phyloP scores from a whole-genome alignment of 2,888 invertebrate genomes.

The Amorpha juglandis region DNA sequence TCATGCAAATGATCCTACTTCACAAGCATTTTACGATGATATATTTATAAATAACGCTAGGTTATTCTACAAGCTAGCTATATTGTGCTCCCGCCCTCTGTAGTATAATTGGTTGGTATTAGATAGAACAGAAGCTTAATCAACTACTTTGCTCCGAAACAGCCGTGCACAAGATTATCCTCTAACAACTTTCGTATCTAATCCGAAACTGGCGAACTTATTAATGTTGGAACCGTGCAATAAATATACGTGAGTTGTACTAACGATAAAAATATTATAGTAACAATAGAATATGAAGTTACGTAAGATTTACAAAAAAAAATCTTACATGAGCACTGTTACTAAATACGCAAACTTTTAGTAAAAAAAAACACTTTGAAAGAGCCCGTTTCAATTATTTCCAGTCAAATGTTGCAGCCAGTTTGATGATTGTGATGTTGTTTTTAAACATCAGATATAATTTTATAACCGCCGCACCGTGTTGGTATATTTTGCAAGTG shows the following conservation, averaged over 20 bases:
- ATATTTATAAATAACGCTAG: too few species aligned
- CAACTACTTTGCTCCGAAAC: neutral
- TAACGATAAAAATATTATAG: too few species aligned
- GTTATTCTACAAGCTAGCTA: too few species aligned
- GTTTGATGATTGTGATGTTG: neutral
- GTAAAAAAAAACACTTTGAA: too few species aligned
- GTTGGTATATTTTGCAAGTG: slow-evolving; percentile 33
- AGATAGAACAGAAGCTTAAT: slow-evolving; percentile 1
- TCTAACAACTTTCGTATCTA: slow-evolving; percentile 3
- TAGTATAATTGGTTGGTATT: neutral
- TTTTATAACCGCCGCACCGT: slow-evolving; percentile 2
- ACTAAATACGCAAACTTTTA: too few species aligned
- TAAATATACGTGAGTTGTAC: neutral
- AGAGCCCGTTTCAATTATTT: too few species aligned
- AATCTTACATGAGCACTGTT: too few species aligned
- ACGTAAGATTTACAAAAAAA: too few species aligned
- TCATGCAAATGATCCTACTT: neutral
- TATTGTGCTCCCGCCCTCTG: too few species aligned
- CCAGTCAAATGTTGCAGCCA: too few species aligned
- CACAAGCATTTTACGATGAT: too few species aligned
- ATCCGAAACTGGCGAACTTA: slow-evolving; percentile 4
- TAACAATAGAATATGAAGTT: too few species aligned
- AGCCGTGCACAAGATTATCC: neutral
- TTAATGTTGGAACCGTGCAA: slow-evolving; percentile 1
- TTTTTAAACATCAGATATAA: neutral